Conservation (phyloP, 2,113 vertebrate genomes). For the Dicaeum eximium region DNA sequence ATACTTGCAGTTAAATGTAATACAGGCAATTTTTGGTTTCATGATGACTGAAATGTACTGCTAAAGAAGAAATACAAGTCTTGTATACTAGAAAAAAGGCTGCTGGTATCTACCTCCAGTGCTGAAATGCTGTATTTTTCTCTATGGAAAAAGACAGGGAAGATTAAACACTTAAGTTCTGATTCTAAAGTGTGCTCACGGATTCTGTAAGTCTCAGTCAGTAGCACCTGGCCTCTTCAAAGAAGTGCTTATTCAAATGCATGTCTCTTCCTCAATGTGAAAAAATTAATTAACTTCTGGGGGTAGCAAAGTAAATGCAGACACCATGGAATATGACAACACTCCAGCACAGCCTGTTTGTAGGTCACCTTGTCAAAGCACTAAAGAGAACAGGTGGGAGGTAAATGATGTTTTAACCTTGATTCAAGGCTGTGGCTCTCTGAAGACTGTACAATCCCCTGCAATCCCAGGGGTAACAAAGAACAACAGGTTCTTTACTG, state of each 20-base stretch:
- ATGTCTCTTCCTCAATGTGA: background rate
- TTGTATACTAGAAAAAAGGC: background rate
- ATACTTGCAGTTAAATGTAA: background rate
- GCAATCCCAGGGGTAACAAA: background rate
- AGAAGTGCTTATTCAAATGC: background rate
- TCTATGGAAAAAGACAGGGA: background rate
- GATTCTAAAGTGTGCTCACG: background rate
- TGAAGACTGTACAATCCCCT: background rate
- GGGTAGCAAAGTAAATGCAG: background rate
- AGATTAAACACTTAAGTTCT: background rate
- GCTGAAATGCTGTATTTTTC: background rate
- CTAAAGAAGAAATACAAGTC: background rate
- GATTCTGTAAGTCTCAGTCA: background rate
- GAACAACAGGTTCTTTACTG: background rate
- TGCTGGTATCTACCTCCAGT: background rate
- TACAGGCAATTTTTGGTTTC: background rate
- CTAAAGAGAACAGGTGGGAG: background rate
- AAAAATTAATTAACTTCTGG: background rate
- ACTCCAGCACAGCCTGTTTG: background rate
- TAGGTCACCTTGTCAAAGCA: background rate
- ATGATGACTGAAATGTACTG: background rate
- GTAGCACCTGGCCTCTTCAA: conserved; percentile 26
- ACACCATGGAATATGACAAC: background rate
- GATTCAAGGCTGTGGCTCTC: background rate
- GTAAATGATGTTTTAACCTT: background rate